Evolutionary conservation across 2,797 vertebrate genomes (phyloP).

Genomic region (Margarornis squamiger): DNA sequence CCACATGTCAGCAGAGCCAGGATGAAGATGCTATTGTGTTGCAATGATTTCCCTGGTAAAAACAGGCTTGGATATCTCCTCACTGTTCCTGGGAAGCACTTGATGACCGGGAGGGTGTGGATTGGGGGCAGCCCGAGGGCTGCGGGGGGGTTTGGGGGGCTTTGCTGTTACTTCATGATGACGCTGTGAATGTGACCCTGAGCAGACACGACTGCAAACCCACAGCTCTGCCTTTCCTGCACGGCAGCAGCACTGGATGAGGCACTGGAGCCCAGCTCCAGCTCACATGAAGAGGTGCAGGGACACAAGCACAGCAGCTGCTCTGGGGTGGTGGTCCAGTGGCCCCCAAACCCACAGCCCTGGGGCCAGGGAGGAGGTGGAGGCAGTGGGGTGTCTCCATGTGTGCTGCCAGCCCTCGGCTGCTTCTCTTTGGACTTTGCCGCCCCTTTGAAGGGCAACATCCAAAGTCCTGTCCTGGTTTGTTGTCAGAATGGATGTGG

Average conservation of each 20-base stretch:
- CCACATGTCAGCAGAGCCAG: background rate
- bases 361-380: background rate
- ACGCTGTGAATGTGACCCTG: background rate
- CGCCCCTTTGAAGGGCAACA: background rate
- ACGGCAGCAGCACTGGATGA: fast-evolving
- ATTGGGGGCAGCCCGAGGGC: background rate
- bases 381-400: fast-evolving
- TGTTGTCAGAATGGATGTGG: background rate
- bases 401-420: background rate
- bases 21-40: constrained; percentile 33
- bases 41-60: constrained; percentile 27
- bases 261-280: background rate
- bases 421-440: background rate
- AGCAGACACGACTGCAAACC: background rate
- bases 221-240: background rate
- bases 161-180: background rate
- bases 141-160: background rate
- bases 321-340: background rate
- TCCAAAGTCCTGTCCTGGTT: background rate
- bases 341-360: background rate
- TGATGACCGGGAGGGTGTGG: background rate
- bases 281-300: background rate
- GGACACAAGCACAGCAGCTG: background rate
- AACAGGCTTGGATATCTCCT: constrained; percentile 7
- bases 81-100: background rate